Percentiles rank a stretch among this genome's conserved stretches.
Conservation (phyloP, 2,888 invertebrate species). For the Tinea semifulvella region DNA sequence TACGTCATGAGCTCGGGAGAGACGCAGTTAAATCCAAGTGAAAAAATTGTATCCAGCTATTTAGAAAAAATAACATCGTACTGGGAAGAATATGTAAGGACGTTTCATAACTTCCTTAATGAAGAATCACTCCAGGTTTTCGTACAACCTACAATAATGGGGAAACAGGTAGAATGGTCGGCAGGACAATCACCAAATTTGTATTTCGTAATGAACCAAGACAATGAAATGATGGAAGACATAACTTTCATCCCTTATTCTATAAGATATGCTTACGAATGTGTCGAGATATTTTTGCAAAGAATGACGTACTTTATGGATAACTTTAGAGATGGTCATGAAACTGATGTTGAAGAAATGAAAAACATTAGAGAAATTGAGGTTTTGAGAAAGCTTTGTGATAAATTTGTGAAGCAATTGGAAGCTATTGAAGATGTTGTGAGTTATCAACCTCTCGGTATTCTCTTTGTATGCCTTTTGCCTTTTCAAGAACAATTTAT, state of each 20-base stretch:
- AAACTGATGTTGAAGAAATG: constrained; percentile 70
- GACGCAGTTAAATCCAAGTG: constrained; percentile 67
- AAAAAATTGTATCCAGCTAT: constrained; percentile 65
- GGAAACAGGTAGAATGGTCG: constrained; percentile 79
- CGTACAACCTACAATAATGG: constrained; percentile 86
- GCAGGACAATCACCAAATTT: constrained; percentile 79
- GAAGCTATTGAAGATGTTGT: constrained; percentile 72
- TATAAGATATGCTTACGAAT: constrained; percentile 69
- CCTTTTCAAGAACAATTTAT: constrained; percentile 77
- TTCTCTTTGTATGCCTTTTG: constrained; percentile 73
- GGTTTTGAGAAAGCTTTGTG: constrained; percentile 72
- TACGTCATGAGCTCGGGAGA: constrained; percentile 47
- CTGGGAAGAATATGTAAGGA: constrained; percentile 74
- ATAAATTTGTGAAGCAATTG: constrained; percentile 75
- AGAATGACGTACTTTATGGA: constrained; percentile 72
- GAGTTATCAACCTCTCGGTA: constrained; percentile 74
- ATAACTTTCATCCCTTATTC: constrained; percentile 66
- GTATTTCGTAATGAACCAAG: constrained; percentile 73
- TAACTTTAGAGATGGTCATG: constrained; percentile 76
- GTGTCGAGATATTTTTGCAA: constrained; percentile 69
- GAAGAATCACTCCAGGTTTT: constrained; percentile 77
- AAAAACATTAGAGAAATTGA: constrained; percentile 71
- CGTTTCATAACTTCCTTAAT: constrained; percentile 75
- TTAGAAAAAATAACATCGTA: constrained; percentile 69
- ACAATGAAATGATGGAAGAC: constrained; percentile 63